Percentiles rank a stretch among this genome's conserved stretches.
Conservation (phyloP, 1,140 invertebrate species). For the Cheumatopsyche charites region DNA sequence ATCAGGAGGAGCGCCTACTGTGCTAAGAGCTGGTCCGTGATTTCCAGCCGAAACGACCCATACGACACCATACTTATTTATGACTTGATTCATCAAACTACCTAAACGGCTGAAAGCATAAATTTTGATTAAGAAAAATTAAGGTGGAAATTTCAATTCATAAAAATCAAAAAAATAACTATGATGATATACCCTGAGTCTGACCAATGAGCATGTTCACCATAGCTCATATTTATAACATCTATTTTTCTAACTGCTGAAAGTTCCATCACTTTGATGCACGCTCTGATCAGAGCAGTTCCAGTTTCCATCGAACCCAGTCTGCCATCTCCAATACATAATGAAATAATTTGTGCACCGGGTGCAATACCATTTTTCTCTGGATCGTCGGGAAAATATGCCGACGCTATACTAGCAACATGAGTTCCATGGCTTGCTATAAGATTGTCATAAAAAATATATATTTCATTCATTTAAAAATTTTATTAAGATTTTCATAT, state of each 20-base stretch:
- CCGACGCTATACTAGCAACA: conserved; percentile 94
- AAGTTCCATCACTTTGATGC: conserved; percentile 84
- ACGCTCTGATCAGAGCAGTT: conserved; percentile 86
- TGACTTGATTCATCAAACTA: conserved; percentile 85
- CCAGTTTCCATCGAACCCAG: conserved; percentile 96
- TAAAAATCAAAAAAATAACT: conserved; percentile 14
- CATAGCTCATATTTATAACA: conserved; percentile 98
- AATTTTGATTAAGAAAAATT: background rate
- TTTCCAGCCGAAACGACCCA: conserved; percentile 95
- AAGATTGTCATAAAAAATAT: conserved; percentile 12
- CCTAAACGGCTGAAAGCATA: conserved; percentile 73
- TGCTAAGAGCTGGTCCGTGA: conserved; percentile 90
- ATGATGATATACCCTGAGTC: conserved; percentile 74
- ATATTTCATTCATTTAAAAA: conserved; percentile 14
- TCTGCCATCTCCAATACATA: conserved; percentile 90
- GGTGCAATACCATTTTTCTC: conserved; percentile 95
- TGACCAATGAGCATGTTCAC: conserved; percentile 90
- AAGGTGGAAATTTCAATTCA: background rate
- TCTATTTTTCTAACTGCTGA: conserved; percentile 70
- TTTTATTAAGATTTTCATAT: conserved; percentile 22
- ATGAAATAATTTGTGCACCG: conserved; percentile 93
- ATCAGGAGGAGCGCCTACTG: conserved; percentile 92
- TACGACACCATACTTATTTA: conserved; percentile 90
- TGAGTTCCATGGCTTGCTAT: conserved; percentile 94
- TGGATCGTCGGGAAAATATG: conserved; percentile 87